These are phyloP conservation scores for Coelopa frigida DNA, from an alignment of 1,140 invertebrate genomes.

Conservation along the genomic window DNA sequence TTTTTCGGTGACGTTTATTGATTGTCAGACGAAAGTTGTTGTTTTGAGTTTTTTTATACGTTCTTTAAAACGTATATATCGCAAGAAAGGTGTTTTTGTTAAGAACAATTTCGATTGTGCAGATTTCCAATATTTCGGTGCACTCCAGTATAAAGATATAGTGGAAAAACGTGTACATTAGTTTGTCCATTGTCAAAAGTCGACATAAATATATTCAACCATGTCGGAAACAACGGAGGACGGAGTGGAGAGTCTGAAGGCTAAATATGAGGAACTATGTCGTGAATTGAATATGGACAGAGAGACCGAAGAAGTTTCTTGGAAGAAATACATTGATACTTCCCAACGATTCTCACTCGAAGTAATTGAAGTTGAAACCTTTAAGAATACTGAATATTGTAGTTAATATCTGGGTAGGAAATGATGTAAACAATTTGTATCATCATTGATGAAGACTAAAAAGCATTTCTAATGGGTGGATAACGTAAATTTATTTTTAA, in stretches of 20 bases:
- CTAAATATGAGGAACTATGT: conserved; percentile 27
- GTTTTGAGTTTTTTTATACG: no score
- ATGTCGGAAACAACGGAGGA: conserved; percentile 1
- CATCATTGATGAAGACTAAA: background rate
- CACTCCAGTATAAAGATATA: no score
- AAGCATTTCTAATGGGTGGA: background rate
- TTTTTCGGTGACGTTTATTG: no score
- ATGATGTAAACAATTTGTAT: background rate
- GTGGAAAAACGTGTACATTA: no score
- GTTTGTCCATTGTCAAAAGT: no score
- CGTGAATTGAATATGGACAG: conserved; percentile 40
- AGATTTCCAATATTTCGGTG: no score
- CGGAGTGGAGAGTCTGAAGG: background rate
- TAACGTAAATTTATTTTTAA: background rate
- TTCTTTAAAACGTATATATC: no score
- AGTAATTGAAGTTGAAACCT: conserved; percentile 22
- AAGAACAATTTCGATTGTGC: no score
- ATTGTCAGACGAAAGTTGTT: no score
- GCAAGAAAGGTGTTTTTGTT: no score
- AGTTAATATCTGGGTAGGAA: background rate
- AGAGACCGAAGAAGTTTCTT: conserved; percentile 33
- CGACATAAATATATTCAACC: no score
- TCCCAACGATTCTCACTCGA: conserved; percentile 30
- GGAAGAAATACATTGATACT: conserved; percentile 25
- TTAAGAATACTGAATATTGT: background rate